Evolutionary conservation across 2,797 vertebrate genomes (phyloP), one percentile per base, ranked within the genome.

Genomic region (Malacoraja senta): DNA sequence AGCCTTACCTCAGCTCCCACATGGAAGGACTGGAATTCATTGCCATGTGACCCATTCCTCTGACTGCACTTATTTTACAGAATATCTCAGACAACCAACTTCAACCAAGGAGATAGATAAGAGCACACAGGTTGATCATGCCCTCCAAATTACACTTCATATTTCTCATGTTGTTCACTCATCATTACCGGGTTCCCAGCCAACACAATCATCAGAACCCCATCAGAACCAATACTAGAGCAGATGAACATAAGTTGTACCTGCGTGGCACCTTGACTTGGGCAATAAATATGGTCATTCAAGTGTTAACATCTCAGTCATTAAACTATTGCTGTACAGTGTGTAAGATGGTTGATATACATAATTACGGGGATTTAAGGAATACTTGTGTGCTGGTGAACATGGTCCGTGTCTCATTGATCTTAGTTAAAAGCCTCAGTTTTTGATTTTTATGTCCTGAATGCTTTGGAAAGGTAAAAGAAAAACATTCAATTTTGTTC

Each of bases 401-500:
- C 1, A 88, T 24, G 1, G 19, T 72, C 65, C 38, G 3, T 24
- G 0, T 91, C 26, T 17, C 21, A 72, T 44, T 91, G 32, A 44
- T 91, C 21, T 71, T 1, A 65, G 7, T 38, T 21, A 61, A 19
- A 53, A 1, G n/a, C 12, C n/a, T 72, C 35, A 12, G 44, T 65
- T 44, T 68, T 58, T 15, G 61, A 86, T 61, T 61, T 63, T 15
- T 63, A 29, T 29, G 13, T 72, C 88, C 65, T 53, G 1, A 35
- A 19, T 29, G 0, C 26, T 15, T 92, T 17, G 1, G 61, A 17
- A 21, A 19, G 58, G 61, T 93, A 74, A 68, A 53, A 53, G 44
- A 93, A 91, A 94, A 74, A 24, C 32, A 93, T 94, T 3, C 77
- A 93, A 26, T 94, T 95, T 93, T 0, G 10, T 96, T 97, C 94